Evolutionary conservation across 2,113 vertebrate species (phyloP), one percentile per base, ranked within the genome.

Genomic region (Cyphomyrus plagiostoma): DNA sequence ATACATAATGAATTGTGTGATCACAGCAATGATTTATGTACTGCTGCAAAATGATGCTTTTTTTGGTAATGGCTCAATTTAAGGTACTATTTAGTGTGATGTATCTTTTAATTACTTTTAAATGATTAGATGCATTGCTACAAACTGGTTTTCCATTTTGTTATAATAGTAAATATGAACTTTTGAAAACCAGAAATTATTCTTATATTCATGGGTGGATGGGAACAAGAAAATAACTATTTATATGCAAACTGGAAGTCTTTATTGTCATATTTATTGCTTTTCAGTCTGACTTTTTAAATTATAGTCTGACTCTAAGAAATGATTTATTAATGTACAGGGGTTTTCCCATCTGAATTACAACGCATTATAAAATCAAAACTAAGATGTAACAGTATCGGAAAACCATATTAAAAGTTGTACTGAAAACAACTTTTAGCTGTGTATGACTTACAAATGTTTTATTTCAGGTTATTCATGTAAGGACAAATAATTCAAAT

Each of bases 21-120:
- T 89, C 88, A 74, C 3, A 42, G 70, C 66, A 88, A 74, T 5
- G 77, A 87, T 88, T 80, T 26, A 88, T 19, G 30, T 30, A 83
- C 92, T 88, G 87, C 30, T 90, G 66, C 92, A 92, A 87, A 80
- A 58, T 91, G 70, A 90, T 58, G 70, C 90, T 66, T 58, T 6
- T 80, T 30, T 88, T 92, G 48, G 74, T 88, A 86, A 74, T 90
- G 89, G 89, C 90, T 92, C 89, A 88, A 91, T 91, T 88, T 89
- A 92, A 91, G 92, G 92, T 93, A 93, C 92, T 92, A 91, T 84
- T 53, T 23, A 88, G 82, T 90, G 62, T 85, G 46, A 86, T 49
- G 90, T 82, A 90, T 92, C 82, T 90, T 89, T 58, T 62, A 56
- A 42, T 82, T 89, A 23, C 42, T 77, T 90, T 58, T 87, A 62